Base-by-base conservation (phyloP, 2,113 vertebrate species). In the Tretioscincus oriximinensis region DNA sequence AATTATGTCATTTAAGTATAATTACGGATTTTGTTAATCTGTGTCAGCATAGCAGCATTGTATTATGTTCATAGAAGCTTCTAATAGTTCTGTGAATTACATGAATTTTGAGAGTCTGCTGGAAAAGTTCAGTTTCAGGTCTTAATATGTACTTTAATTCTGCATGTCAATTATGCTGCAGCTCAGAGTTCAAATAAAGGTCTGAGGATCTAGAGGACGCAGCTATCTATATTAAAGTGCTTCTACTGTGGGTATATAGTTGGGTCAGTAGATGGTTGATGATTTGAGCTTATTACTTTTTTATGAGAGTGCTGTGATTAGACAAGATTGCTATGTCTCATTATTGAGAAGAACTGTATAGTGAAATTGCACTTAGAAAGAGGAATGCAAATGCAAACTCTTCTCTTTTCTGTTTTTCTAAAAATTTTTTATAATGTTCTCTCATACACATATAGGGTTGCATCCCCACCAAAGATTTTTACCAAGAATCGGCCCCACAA, bases 1-100 rank as follows among this genome's bases (percentile, higher is more conserved):
- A 94, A 94, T 95, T 95, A 94, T 90, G 92, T 88, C 86, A 88
- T 94, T 95, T 95, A 94, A 95, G 93, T 92, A 93, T 95, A 95
- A 95, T 95, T 94, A 93, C 92, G 90, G 93, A 91, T 86, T 93
- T 89, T 89, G 93, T 93, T 95, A 93, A 94, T 95, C 92, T 94
- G 82, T 93, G 90, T 94, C 93, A 94, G 90, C 86, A 87, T 93
- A 80, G 93, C 90, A 92, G 92, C 90, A 76, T 93, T 95, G 90
- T 92, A 94, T 94, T 92, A 94, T 90, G 88, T 94, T 91, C 91
- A 84, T 84, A 80, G 92, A 90, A 93, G 89, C 93, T 87, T 93
- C 86, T 90, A 90, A 91, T 95, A 93, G 94, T 94, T 93, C 93
- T 87, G 63, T 87, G 91, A 95, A 92, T 92, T 87, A 92, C 86